Evolutionary conservation across 2,797 vertebrate species (phyloP), one percentile per base, ranked within the genome.

Genomic region (Leptatherina wallacei): DNA sequence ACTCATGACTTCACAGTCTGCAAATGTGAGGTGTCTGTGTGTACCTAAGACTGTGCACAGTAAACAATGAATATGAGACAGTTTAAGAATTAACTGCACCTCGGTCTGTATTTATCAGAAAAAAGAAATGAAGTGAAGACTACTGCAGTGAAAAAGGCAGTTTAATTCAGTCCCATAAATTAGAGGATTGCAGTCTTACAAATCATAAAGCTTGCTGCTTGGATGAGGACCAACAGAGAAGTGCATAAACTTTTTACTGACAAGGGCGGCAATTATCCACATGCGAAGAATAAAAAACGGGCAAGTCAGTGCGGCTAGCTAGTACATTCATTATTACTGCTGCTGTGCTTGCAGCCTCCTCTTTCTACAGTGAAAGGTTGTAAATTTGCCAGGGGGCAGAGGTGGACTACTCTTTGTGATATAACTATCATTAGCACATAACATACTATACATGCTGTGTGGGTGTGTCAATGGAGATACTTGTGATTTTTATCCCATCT

Each of bases 251-350:
- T 85, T 89, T 85, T 77, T 79, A 89, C 85, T 86, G 91, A 90
- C 89, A 88, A 78, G 83, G 70, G 55, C 42, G n/a, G 91, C 89
- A 92, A 92, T 91, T 92, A 92, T 84, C 86, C 77, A 74, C 82
- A 88, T 76, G 79, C 72, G 84, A 83, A 79, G 88, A 88, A 84
- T 78, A 83, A 87, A 89, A 84, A 81, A 82, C 27, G n/a, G 29
- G 72, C 69, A 65, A 80, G 85, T 59, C 73, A 66, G 72, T 55
- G 74, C 67, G 77, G 77, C 85, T 69, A 78, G 85, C 86, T 71
- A 66, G 83, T 51, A 32, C 44, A 72, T 88, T 93, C 84, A 90
- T 91, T 90, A 87, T 84, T 75, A 84, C 71, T 77, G 85, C 73
- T 35, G 66, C 75, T 85, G 72, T 71, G 75, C 79, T 78, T 83